phyloP scores from a whole-genome alignment of 2,888 invertebrate genomes.

The Sesia apiformis region DNA sequence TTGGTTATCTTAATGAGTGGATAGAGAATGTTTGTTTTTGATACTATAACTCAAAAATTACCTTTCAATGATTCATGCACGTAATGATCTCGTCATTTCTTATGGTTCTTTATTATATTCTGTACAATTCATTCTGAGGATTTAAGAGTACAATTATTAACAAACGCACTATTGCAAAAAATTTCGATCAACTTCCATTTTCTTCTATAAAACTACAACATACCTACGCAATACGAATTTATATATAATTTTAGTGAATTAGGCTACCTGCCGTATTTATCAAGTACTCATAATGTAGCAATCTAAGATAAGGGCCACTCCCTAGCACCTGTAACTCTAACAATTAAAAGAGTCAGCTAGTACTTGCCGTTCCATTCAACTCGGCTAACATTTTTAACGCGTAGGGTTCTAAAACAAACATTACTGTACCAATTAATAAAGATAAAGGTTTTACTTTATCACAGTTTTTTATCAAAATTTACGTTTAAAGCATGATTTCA shows the following conservation, averaged over 20 bases:
- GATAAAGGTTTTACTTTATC: conserved; percentile 57
- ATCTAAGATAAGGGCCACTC: conserved; percentile 48
- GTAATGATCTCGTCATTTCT: too few relatives aligned
- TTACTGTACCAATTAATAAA: conserved; percentile 40
- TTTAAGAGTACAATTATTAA: too few relatives aligned
- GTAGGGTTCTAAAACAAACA: conserved; percentile 27
- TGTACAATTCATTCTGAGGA: too few relatives aligned
- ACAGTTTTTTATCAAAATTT: conserved; percentile 28
- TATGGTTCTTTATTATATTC: too few relatives aligned
- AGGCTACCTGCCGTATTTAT: not conserved
- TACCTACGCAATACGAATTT: too few relatives aligned
- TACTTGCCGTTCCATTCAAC: conserved; percentile 1
- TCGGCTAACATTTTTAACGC: conserved; percentile 14
- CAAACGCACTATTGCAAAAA: too few relatives aligned
- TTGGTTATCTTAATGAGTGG: too few relatives aligned
- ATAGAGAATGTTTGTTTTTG: too few relatives aligned
- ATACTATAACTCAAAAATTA: too few relatives aligned
- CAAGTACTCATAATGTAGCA: conserved; percentile 11
- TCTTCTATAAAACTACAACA: too few relatives aligned
- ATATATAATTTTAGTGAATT: not conserved
- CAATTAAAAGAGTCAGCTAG: conserved; percentile 16
- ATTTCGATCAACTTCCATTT: too few relatives aligned
- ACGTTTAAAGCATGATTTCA: conserved; percentile 41
- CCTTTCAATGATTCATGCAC: too few relatives aligned
- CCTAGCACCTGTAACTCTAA: conserved; percentile 28